Conservation (phyloP, 2,113 vertebrate species). For the Oncorhynchus gorbuscha region DNA sequence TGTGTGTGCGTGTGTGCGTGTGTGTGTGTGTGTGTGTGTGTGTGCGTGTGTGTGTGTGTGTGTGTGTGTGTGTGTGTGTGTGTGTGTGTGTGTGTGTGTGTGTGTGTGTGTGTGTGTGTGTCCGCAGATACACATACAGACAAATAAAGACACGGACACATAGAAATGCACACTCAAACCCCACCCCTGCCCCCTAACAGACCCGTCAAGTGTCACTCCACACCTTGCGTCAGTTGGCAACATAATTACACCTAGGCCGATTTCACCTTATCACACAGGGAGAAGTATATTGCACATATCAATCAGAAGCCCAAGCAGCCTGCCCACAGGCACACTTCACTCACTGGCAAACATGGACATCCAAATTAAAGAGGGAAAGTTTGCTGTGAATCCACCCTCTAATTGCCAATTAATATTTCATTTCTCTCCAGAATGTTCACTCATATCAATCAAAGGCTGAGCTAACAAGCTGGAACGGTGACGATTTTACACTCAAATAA, state of each 20-base stretch:
- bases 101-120: constrained; percentile 17
- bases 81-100: constrained; percentile 18
- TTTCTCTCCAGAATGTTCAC: constrained; percentile 54
- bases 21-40: constrained; percentile 39
- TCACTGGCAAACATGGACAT: constrained; percentile 24
- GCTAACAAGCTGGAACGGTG: constrained; percentile 64
- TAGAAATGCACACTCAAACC: not conserved
- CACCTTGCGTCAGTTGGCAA: constrained; percentile 43
- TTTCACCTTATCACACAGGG: constrained; percentile 52
- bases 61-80: not conserved
- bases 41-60: not conserved
- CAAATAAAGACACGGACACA: constrained; percentile 13
- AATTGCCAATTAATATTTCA: constrained; percentile 72
- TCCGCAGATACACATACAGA: constrained; percentile 23
- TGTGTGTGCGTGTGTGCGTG: not conserved
- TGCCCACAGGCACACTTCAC: constrained; percentile 17
- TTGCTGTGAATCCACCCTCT: constrained; percentile 65
- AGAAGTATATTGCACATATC: constrained; percentile 55
- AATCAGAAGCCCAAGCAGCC: constrained; percentile 43
- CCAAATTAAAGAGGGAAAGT: constrained; percentile 56
- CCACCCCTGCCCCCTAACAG: not conserved
- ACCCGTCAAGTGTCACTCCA: constrained; percentile 27
- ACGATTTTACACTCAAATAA: constrained; percentile 55
- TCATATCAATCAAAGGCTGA: constrained; percentile 62
- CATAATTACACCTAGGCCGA: constrained; percentile 58